Evolutionary conservation across 1,140 invertebrate species (phyloP), one percentile per base, ranked within the genome.

Genomic region (Chionoecetes opilio): DNA sequence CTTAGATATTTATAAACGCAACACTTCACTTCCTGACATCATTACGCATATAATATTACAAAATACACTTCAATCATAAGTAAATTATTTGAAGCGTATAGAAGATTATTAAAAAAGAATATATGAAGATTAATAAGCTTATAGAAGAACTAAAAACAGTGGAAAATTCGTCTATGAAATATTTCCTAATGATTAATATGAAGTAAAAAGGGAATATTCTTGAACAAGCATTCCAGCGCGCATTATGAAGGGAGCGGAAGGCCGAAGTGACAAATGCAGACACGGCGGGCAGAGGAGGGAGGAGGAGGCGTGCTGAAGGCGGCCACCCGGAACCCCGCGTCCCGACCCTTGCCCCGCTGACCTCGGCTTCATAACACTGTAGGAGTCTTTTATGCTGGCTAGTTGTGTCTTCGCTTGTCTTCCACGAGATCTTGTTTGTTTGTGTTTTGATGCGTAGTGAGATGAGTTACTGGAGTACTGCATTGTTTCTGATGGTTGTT

Each of bases 171-270:
- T n/a, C 63, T 75, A n/a, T 75, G 63, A 75, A 75, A 75, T 75
- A 75, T 75, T 75, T 75, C 63, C 63, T n/a, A 5, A 3, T n/a
- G 21, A 75, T 75, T 17, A 75, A 75, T 75, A 75, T 26, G 63
- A 11, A 26, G 63, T n/a, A 75, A 75, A 75, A 75, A 21, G 63
- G 9, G 21, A 75, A 75, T n/a, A 75, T 75, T 75, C 63, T 75
- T 75, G 63, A 75, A 75, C 63, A 75, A 75, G 63, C 63, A 75
- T 75, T 75, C 63, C 63, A 75, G 21, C 63, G 63, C 63, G 63
- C 26, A 75, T 75, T 75, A 75, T 75, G 63, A 75, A 75, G 63
- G 63, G 63, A 75, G 21, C 63, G 63, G 63, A 75, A 75, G 41
- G 63, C 63, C 63, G 63, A 75, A 21, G 63, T 75, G 63, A 75